Conservation (phyloP, 2,113 vertebrate species). For the Vulpes vulpes region DNA sequence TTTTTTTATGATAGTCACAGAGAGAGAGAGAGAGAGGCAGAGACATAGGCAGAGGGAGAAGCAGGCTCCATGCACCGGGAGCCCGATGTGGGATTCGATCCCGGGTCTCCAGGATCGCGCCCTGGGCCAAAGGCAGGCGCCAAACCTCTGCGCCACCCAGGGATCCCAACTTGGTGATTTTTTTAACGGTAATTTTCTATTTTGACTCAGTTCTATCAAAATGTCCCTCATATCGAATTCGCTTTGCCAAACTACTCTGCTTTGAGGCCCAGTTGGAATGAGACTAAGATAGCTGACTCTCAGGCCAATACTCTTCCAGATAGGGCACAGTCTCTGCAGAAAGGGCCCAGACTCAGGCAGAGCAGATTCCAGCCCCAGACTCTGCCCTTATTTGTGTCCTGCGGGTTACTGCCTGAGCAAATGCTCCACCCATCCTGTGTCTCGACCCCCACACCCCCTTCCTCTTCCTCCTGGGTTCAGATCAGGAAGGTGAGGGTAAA, state of each 20-base stretch:
- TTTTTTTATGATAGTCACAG: neutral
- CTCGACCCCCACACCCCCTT: neutral
- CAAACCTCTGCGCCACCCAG: too few relatives aligned
- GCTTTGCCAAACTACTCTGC: slow-evolving; percentile 16
- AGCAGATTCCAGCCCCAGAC: neutral
- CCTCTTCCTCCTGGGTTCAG: neutral
- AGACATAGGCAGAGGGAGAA: too few relatives aligned
- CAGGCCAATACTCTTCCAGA: neutral
- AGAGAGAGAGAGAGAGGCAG: too few relatives aligned
- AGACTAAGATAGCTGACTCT: neutral
- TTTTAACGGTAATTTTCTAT: slow-evolving; percentile 18
- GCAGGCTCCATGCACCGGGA: too few relatives aligned
- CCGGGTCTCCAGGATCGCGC: too few relatives aligned
- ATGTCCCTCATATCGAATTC: neutral
- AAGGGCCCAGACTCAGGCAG: neutral
- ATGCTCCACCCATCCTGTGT: neutral
- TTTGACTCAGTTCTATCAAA: slow-evolving; percentile 36
- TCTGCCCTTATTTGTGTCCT: neutral
- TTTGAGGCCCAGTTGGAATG: neutral
- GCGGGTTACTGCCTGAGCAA: neutral
- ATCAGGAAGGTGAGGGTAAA: neutral
- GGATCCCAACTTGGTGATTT: neutral
- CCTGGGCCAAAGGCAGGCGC: too few relatives aligned
- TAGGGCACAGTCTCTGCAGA: neutral
- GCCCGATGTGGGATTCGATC: too few relatives aligned